Evolutionary conservation across 2,113 vertebrate species (phyloP).

Genomic region (Leuciscus idus): DNA sequence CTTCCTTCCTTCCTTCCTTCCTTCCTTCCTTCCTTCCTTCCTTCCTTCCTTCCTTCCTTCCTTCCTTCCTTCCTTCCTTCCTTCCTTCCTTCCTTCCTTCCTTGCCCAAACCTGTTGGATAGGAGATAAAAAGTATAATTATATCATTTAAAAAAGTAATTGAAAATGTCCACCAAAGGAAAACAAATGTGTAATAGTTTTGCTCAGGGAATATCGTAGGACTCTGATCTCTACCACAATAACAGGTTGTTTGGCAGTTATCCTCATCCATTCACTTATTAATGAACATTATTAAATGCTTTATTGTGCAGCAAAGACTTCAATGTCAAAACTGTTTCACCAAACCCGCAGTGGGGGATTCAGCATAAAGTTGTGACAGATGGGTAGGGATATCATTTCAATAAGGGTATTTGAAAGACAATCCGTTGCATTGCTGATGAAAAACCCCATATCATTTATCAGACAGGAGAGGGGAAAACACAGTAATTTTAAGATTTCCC

Average conservation of each 20-base stretch:
- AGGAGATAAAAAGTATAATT: not conserved
- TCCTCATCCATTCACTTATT: not conserved
- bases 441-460: constrained; percentile 31
- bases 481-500: constrained; percentile 50
- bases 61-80: not conserved
- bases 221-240: constrained; percentile 7
- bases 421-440: constrained; percentile 30
- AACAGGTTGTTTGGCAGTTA: constrained; percentile 17
- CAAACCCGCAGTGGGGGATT: constrained; percentile 39
- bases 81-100: not conserved
- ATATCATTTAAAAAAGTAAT: not conserved
- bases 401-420: constrained; percentile 56
- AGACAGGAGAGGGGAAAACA: constrained; percentile 40
- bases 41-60: not conserved
- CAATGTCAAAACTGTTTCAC: constrained; percentile 44
- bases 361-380: constrained; percentile 41
- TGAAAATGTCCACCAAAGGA: not conserved
- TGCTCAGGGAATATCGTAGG: not conserved
- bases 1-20: not conserved
- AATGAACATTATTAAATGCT: not conserved
- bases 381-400: constrained; percentile 45
- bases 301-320: constrained; percentile 40
- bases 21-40: not conserved
- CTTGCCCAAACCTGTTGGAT: not conserved
- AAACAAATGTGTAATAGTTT: constrained; percentile 21